Percentiles rank a stretch among this genome's conserved stretches.
These are phyloP conservation scores for Nothobranchius kuhntae DNA, from an alignment of 2,113 vertebrate species.

Conservation along the genomic window DNA sequence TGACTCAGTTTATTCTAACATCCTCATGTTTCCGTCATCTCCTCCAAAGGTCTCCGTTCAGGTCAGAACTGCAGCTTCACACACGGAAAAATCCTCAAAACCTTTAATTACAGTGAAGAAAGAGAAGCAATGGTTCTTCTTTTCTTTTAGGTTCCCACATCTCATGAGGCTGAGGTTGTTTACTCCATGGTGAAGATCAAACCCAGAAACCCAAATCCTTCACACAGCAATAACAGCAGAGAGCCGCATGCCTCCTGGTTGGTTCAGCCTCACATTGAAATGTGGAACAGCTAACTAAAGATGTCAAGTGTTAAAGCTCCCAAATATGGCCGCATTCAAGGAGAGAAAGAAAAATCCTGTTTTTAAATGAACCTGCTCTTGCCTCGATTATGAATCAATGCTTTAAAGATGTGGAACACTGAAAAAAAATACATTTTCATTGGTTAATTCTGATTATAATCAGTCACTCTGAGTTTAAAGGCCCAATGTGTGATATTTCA, in stretches of 20 bases:
- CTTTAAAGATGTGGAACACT: too few relatives aligned
- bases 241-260: slow-evolving; percentile 1
- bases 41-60: not conserved
- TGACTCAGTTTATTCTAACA: slow-evolving; percentile 42
- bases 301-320: too few relatives aligned
- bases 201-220: slow-evolving; percentile 4
- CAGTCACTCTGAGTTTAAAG: too few relatives aligned
- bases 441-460: too few relatives aligned
- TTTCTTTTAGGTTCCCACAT: slow-evolving; percentile 17
- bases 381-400: too few relatives aligned
- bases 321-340: too few relatives aligned
- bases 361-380: too few relatives aligned
- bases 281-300: not conserved
- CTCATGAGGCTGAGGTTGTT: slow-evolving; percentile 25
- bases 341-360: too few relatives aligned
- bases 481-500: too few relatives aligned
- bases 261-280: not conserved
- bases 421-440: too few relatives aligned
- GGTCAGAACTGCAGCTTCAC: not conserved
- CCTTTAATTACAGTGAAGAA: too few relatives aligned
- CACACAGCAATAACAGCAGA: not conserved
- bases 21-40: not conserved
- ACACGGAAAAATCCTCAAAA: slow-evolving; percentile 3
- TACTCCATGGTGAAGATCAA: slow-evolving; percentile 56
- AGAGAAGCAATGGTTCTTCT: not conserved